Evolutionary conservation across 2,888 invertebrate species (phyloP).

Genomic region (Troides helena): DNA sequence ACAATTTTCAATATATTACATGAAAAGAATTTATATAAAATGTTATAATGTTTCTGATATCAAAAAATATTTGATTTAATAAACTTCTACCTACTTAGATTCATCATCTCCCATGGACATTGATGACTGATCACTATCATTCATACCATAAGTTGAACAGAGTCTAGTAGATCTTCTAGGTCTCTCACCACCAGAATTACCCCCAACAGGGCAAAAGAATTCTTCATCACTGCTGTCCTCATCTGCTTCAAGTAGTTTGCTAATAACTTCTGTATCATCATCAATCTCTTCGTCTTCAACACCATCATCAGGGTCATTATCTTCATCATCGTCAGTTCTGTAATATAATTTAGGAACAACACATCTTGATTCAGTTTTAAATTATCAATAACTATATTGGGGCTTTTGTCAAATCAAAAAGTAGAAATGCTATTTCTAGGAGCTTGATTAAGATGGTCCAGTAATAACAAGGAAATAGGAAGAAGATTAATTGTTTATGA

Average conservation of each 20-base stretch:
- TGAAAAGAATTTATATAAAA: no score
- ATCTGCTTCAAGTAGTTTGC: constrained; percentile 64
- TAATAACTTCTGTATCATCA: constrained; percentile 68
- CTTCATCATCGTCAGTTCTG: constrained; percentile 42
- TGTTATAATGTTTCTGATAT: no score
- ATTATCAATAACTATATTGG: no score
- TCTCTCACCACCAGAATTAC: constrained; percentile 39
- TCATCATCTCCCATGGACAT: constrained; percentile 34
- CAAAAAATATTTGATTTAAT: no score
- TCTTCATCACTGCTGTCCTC: constrained; percentile 60
- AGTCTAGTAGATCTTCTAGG: constrained; percentile 54
- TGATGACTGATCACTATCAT: constrained; percentile 36
- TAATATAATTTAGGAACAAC: constrained; percentile 10
- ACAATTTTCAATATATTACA: constrained; percentile 2
- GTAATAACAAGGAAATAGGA: no score
- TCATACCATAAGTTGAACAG: constrained; percentile 41
- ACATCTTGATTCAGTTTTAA: neutral
- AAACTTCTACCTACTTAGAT: constrained; percentile 32
- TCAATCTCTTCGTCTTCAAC: constrained; percentile 44
- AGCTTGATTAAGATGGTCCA: no score
- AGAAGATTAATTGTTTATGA: no score
- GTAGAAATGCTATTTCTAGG: no score
- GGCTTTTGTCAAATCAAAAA: no score
- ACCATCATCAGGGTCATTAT: constrained; percentile 41
- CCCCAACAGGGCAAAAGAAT: constrained; percentile 46